phyloP scores from a whole-genome alignment of 2,797 vertebrate genomes.

The Semaprochilodus insignis region DNA sequence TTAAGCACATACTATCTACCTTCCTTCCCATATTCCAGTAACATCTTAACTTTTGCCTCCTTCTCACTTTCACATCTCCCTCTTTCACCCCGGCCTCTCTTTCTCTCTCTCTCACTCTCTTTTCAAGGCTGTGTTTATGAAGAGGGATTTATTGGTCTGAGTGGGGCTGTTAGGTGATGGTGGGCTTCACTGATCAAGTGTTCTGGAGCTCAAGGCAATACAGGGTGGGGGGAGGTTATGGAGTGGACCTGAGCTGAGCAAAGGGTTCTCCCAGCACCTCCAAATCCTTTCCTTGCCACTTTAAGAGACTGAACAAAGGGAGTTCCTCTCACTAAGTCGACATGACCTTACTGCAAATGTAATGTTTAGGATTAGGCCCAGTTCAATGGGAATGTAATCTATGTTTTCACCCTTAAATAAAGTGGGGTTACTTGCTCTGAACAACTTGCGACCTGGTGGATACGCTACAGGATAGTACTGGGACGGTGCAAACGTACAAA shows the following conservation, averaged over 20 bases:
- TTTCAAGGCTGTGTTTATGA: constrained; percentile 75
- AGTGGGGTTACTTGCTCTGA: constrained; percentile 37
- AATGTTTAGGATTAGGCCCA: constrained; percentile 47
- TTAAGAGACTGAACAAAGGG: constrained; percentile 51
- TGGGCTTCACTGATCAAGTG: constrained; percentile 73
- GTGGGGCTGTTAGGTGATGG: constrained; percentile 77
- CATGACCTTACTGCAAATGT: constrained; percentile 47
- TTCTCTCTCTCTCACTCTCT: not conserved
- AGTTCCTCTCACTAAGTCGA: constrained; percentile 39
- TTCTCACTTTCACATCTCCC: not conserved
- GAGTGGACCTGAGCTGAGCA: constrained; percentile 55
- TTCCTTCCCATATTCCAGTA: constrained; percentile 15
- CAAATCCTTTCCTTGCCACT: constrained; percentile 23
- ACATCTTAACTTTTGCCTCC: not conserved
- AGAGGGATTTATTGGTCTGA: constrained; percentile 82
- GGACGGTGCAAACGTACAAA: not conserved
- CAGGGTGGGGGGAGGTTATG: constrained; percentile 58
- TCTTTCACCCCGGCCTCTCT: constrained; percentile 3
- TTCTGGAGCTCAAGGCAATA: constrained; percentile 72
- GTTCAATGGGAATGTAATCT: constrained; percentile 43
- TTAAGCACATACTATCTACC: constrained; percentile 54
- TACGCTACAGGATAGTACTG: constrained; percentile 3
- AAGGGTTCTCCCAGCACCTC: constrained; percentile 37
- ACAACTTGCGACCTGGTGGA: constrained; percentile 17
- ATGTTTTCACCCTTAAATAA: constrained; percentile 44